Conservation (phyloP, 2,797 vertebrate genomes). For the Hydrocynus forskahlii region DNA sequence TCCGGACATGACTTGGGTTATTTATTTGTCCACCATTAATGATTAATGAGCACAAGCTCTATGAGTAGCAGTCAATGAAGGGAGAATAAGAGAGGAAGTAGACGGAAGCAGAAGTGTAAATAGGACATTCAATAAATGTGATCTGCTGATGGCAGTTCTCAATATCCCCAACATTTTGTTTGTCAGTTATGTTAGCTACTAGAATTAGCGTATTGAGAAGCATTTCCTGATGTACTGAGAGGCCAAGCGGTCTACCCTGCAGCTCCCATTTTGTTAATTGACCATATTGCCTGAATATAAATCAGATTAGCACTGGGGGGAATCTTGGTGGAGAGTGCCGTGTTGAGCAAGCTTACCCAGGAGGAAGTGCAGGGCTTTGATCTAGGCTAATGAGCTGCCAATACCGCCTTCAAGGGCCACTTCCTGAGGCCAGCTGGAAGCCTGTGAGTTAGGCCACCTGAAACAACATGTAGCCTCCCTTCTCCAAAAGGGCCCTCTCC, state of each 20-base stretch:
- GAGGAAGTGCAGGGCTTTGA: conserved; percentile 79
- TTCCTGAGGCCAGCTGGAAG: conserved; percentile 66
- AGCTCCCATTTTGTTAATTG: conserved; percentile 52
- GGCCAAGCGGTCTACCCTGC: conserved; percentile 14
- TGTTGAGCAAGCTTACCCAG: conserved; percentile 54
- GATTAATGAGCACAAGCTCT: conserved; percentile 51
- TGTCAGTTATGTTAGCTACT: neutral
- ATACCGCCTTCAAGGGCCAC: conserved; percentile 70
- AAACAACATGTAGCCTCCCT: conserved; percentile 60
- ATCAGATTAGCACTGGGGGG: conserved; percentile 55
- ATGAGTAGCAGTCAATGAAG: conserved; percentile 40
- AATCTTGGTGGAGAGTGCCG: conserved; percentile 49
- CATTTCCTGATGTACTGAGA: neutral
- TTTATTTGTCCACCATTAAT: conserved; percentile 48
- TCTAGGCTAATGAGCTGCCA: conserved; percentile 83
- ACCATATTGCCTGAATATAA: conserved; percentile 53
- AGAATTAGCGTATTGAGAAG: neutral
- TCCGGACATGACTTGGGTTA: conserved; percentile 44
- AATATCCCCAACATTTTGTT: neutral
- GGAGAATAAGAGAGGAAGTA: conserved; percentile 31
- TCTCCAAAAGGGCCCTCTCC: conserved; percentile 45
- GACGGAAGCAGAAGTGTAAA: conserved; percentile 1
- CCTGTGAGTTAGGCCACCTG: conserved; percentile 64
- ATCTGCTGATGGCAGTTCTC: conserved; percentile 3
- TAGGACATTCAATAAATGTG: conserved; percentile 2